These are phyloP conservation scores for Triplophysa dalaica DNA, from an alignment of 2,113 vertebrate species.

Conservation along the genomic window DNA sequence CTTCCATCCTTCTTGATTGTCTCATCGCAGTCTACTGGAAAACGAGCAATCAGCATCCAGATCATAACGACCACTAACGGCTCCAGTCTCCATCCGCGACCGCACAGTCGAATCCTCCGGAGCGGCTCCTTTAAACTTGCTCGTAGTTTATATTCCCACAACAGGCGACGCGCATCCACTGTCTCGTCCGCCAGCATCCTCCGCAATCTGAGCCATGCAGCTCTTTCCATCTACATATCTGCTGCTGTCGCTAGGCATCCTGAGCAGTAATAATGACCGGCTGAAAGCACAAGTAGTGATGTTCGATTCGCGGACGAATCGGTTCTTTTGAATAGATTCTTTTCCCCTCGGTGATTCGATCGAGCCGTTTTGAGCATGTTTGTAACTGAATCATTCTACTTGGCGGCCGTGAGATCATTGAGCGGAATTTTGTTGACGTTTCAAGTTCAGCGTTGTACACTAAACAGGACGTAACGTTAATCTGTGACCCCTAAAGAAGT, in stretches of 20 bases:
- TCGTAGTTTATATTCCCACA: conserved; percentile 62
- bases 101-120: conserved; percentile 56
- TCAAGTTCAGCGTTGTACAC: too few species aligned
- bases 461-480: too few species aligned
- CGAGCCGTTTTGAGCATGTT: neutral
- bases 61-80: conserved; percentile 38
- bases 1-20: conserved; percentile 52
- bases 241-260: conserved; percentile 45
- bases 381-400: too few species aligned
- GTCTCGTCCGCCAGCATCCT: conserved; percentile 65
- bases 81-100: conserved; percentile 57
- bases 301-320: conserved; percentile 16
- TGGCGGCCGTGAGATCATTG: too few species aligned
- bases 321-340: neutral
- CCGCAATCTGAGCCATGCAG: conserved; percentile 58
- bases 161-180: conserved; percentile 55
- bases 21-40: conserved; percentile 60
- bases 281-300: conserved; percentile 49
- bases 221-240: conserved; percentile 57
- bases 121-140: conserved; percentile 49
- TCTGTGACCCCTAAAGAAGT: too few species aligned
- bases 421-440: too few species aligned
- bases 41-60: conserved; percentile 27
- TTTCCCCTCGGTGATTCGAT: neutral
- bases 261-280: conserved; percentile 67